Evolutionary conservation across 2,797 vertebrate species (phyloP).

Genomic region (Poliocrania exsul): DNA sequence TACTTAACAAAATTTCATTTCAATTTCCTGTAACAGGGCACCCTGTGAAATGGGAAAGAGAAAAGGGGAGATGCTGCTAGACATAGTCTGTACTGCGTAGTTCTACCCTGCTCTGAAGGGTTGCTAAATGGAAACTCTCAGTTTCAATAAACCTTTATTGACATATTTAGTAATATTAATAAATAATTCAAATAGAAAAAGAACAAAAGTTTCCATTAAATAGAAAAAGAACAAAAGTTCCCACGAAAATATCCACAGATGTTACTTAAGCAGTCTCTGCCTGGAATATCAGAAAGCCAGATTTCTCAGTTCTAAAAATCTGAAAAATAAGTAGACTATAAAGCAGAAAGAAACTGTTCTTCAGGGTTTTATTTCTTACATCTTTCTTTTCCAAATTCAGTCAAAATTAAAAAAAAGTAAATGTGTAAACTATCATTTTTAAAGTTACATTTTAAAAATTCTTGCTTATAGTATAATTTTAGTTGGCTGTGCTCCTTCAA

Average conservation of each 20-base stretch:
- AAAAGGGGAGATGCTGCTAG: background rate
- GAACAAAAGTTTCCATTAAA: background rate
- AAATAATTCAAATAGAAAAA: background rate
- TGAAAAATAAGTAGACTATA: background rate
- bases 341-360: background rate
- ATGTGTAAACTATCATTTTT: background rate
- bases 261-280: background rate
- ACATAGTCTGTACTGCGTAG: background rate
- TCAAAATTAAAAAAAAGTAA: background rate
- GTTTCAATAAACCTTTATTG: background rate
- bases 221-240: background rate
- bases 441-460: background rate
- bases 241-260: background rate
- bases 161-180: background rate
- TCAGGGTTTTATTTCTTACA: background rate
- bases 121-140: background rate
- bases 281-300: background rate
- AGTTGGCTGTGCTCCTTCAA: background rate
- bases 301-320: background rate
- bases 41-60: background rate
- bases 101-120: background rate
- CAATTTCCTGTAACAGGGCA: background rate
- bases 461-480: background rate
- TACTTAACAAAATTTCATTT: background rate
- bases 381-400: background rate